Conservation (phyloP, 64 coral and sea anemone genomes). For the Cladopsammia gracilis region DNA sequence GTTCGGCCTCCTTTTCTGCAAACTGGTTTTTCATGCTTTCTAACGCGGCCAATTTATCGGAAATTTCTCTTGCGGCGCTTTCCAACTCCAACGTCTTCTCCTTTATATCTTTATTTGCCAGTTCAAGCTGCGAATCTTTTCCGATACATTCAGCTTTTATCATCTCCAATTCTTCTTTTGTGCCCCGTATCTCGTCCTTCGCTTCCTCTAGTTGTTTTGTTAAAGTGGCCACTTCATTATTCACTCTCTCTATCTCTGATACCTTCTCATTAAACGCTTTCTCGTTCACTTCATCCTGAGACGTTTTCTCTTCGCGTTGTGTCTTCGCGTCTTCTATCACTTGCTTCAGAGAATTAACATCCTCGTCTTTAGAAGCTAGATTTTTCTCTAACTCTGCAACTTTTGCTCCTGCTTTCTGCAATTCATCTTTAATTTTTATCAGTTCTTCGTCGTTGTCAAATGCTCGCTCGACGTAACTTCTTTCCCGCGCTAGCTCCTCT, state of each 20-base stretch:
- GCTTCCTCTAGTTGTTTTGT: background rate
- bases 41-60: background rate
- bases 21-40: slow-evolving; percentile 22
- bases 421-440: slow-evolving; percentile 50
- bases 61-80: background rate
- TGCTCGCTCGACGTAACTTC: slow-evolving; percentile 17
- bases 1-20: slow-evolving; percentile 6
- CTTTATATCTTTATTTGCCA: background rate
- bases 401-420: slow-evolving; percentile 32
- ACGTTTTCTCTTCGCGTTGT: background rate
- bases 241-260: background rate
- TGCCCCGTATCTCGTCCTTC: background rate
- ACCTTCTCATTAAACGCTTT: background rate
- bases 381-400: slow-evolving; percentile 13
- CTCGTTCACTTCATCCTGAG: background rate
- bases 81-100: slow-evolving; percentile 22
- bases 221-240: background rate
- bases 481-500: slow-evolving; percentile 37
- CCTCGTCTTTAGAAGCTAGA: slow-evolving; percentile 2
- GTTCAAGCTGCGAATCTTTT: slow-evolving; percentile 5
- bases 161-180: slow-evolving; percentile 1
- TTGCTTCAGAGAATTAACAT: background rate
- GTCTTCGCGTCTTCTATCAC: background rate
- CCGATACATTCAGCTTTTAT: background rate
- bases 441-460: slow-evolving; percentile 52